phyloP scores from a whole-genome alignment of 2,797 vertebrate species.

The Florisuga fusca region DNA sequence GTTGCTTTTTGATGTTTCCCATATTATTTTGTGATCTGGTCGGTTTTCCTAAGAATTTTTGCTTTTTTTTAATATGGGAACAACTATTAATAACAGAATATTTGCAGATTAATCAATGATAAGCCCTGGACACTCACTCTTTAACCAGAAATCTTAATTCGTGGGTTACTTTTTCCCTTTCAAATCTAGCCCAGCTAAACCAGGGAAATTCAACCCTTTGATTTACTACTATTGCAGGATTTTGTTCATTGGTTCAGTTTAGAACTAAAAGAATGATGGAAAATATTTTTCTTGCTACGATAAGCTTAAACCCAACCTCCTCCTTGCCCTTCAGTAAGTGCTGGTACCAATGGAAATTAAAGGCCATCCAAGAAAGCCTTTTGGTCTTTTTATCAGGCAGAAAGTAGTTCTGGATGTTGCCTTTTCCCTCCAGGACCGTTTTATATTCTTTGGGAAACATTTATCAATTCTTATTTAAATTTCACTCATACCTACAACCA shows the following conservation, averaged over 20 bases:
- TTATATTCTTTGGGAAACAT: neutral
- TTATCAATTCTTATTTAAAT: neutral
- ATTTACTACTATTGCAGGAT: neutral
- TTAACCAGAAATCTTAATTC: neutral
- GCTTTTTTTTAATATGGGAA: neutral
- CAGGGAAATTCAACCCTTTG: neutral
- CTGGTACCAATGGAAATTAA: neutral
- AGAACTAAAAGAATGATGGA: neutral
- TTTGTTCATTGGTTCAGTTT: neutral
- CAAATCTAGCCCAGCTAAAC: neutral
- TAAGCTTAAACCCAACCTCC: neutral
- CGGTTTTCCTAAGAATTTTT: neutral
- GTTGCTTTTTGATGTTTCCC: conserved; percentile 25
- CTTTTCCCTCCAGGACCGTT: neutral
- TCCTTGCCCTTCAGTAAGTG: neutral
- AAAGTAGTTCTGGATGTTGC: neutral
- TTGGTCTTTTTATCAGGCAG: neutral
- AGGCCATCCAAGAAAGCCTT: neutral
- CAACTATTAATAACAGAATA: neutral
- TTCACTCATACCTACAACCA: neutral
- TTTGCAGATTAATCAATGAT: neutral
- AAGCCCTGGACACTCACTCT: neutral
- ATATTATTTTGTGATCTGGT: neutral
- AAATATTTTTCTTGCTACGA: neutral
- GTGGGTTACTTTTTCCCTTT: neutral